phyloP scores from a whole-genome alignment of 2,113 vertebrate genomes.

The Chitala chitala region DNA sequence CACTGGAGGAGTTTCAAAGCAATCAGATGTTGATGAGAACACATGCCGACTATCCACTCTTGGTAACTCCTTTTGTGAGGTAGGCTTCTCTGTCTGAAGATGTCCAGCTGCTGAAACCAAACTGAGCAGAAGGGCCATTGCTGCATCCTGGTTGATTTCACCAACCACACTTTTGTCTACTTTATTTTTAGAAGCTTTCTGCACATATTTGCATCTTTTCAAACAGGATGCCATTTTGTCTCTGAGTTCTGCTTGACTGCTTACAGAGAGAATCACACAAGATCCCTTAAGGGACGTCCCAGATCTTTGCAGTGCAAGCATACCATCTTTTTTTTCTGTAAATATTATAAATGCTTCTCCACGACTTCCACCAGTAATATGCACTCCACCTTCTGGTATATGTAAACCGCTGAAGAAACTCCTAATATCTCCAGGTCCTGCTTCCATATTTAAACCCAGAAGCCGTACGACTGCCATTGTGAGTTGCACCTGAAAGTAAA shows the following conservation, averaged over 20 bases:
- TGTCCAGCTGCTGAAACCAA: conserved; percentile 40
- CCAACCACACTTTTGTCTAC: conserved; percentile 5
- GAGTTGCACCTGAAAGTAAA: conserved; percentile 8
- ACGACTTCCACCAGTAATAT: conserved; percentile 82
- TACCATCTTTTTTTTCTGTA: conserved; percentile 74
- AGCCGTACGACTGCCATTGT: conserved; percentile 85
- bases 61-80: background rate
- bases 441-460: conserved; percentile 80
- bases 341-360: conserved; percentile 94
- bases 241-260: conserved; percentile 83
- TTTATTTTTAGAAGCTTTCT: conserved; percentile 46
- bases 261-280: conserved; percentile 70
- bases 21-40: background rate
- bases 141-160: conserved; percentile 1
- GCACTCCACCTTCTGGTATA: conserved; percentile 87
- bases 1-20: background rate
- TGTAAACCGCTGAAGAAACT: conserved; percentile 78
- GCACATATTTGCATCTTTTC: conserved; percentile 42
- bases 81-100: conserved; percentile 28
- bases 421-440: conserved; percentile 81
- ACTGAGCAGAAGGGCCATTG: conserved; percentile 26
- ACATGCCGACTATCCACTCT: background rate
- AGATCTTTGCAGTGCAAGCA: conserved; percentile 72
- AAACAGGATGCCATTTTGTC: conserved; percentile 66
- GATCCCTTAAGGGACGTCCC: conserved; percentile 76